Evolutionary conservation across 2,113 vertebrate genomes (phyloP).

Genomic region (Istiophorus platypterus): DNA sequence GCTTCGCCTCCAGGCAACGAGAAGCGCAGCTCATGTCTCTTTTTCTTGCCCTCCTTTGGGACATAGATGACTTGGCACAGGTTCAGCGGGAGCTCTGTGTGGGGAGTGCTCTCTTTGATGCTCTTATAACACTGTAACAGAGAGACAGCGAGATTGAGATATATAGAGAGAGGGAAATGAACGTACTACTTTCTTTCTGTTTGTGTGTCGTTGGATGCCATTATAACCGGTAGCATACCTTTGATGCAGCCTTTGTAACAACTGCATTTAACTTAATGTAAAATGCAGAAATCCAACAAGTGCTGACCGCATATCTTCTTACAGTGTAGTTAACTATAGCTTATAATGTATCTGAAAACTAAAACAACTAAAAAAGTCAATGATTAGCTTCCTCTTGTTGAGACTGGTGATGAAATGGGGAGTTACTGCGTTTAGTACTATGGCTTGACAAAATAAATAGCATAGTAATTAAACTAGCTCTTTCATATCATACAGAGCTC

Average conservation of each 20-base stretch:
- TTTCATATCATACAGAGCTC: background rate
- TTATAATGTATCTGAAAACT: no score
- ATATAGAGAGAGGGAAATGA: background rate
- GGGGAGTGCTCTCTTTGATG: slow-evolving; percentile 92
- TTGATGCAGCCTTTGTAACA: no score
- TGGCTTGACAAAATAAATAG: no score
- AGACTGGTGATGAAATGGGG: no score
- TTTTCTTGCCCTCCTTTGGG: slow-evolving; percentile 95
- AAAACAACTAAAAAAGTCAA: background rate
- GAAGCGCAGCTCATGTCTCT: slow-evolving; percentile 94
- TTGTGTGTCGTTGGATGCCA: no score
- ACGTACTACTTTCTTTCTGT: background rate
- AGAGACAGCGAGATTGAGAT: background rate
- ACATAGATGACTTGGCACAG: slow-evolving; percentile 91
- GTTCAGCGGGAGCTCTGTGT: slow-evolving; percentile 90
- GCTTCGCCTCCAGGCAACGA: slow-evolving; percentile 90
- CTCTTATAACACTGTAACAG: slow-evolving; percentile 93
- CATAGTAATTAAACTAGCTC: background rate
- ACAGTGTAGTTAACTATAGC: no score
- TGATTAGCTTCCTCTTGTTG: no score
- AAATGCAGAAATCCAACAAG: no score
- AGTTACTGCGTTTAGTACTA: no score
- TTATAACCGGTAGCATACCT: no score
- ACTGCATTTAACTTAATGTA: no score
- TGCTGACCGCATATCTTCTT: no score